phyloP scores from a whole-genome alignment of 2,113 vertebrate genomes.

The Speoplatyrhinus poulsoni region DNA sequence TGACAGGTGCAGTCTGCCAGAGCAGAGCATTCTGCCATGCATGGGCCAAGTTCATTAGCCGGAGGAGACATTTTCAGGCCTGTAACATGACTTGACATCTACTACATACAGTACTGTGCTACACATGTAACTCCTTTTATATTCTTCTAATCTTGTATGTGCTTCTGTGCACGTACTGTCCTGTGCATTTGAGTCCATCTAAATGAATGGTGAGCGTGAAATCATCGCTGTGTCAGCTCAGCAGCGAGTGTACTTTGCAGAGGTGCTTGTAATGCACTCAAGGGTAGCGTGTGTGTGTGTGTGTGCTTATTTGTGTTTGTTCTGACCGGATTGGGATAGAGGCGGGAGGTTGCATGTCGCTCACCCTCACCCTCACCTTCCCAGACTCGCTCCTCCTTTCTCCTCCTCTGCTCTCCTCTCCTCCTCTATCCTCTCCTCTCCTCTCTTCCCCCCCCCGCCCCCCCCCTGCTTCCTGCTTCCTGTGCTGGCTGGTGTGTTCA shows the following conservation, averaged over 20 bases:
- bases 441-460: neutral
- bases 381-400: neutral
- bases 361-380: neutral
- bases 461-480: neutral
- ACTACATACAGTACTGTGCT: no score
- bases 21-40: no score
- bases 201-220: neutral
- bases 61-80: no score
- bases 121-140: no score
- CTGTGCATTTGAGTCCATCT: no score
- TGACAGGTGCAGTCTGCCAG: no score
- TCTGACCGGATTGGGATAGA: neutral
- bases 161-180: no score
- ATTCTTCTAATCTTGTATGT: no score
- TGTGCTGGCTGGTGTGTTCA: constrained; percentile 12
- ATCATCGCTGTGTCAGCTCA: neutral
- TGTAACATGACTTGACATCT: no score
- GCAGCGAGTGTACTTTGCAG: neutral
- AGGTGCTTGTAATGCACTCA: neutral
- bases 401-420: neutral
- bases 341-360: constrained; percentile 4
- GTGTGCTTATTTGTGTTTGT: neutral
- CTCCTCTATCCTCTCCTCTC: neutral
- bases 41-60: no score
- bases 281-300: constrained; percentile 1